phyloP scores from a whole-genome alignment of 1,140 invertebrate species.

The Eulimnadia texana region DNA sequence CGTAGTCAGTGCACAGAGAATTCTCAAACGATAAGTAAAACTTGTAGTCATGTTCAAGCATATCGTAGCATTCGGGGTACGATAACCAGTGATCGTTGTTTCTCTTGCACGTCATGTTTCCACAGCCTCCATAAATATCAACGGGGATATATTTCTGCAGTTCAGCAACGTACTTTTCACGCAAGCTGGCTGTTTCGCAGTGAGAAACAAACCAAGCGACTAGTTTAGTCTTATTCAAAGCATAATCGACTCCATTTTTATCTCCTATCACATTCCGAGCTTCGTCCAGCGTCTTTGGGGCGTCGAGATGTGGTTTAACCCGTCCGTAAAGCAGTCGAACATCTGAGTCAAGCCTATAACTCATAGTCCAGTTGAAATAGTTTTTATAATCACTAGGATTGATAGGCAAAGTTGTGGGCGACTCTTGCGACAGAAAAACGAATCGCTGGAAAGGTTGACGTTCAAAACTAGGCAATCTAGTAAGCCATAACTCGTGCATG shows the following conservation, averaged over 20 bases:
- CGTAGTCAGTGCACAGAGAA: conserved; percentile 27
- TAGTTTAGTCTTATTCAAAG: conserved; percentile 19
- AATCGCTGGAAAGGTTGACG: conserved; percentile 15
- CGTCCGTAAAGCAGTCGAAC: conserved; percentile 2
- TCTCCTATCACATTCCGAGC: neutral
- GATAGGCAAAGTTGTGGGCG: conserved; percentile 14
- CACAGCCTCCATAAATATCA: conserved; percentile 40
- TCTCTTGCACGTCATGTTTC: conserved; percentile 18
- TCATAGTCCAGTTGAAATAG: conserved; percentile 35
- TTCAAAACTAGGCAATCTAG: neutral
- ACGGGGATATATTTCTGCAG: conserved; percentile 33
- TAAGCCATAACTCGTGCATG: conserved; percentile 8
- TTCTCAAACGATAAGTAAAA: conserved; percentile 37
- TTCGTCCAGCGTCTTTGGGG: neutral
- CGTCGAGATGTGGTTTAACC: neutral
- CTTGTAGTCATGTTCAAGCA: conserved; percentile 25
- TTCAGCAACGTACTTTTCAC: conserved; percentile 32
- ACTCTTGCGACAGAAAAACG: conserved; percentile 20
- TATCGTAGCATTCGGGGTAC: conserved; percentile 18
- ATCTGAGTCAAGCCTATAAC: conserved; percentile 28
- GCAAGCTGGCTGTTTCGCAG: conserved; percentile 30
- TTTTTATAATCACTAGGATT: conserved; percentile 12
- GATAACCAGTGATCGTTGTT: conserved; percentile 17
- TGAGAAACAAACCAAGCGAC: conserved; percentile 38
- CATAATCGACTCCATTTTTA: neutral